Conservation (phyloP, 2,888 invertebrate genomes). For the Tetramorium bicarinatum region DNA sequence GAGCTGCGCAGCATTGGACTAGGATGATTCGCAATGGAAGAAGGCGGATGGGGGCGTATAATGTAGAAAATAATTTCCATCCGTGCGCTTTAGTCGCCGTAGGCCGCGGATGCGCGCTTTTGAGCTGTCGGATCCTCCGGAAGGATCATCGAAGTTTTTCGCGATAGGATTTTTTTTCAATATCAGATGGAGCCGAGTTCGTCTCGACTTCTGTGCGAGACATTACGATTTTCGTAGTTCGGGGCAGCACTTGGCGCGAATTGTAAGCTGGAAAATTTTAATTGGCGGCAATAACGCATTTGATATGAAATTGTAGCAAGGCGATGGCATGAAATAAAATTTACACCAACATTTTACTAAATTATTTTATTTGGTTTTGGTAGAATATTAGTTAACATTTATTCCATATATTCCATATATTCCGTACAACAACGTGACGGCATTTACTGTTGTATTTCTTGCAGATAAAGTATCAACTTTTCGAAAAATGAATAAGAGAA, state of each 20-base stretch:
- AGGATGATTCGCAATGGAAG: conserved; percentile 41
- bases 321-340: conserved; percentile 15
- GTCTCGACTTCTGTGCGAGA: background rate
- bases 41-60: conserved; percentile 26
- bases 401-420: too few species aligned
- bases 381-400: conserved; percentile 27
- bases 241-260: conserved; percentile 20
- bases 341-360: conserved; percentile 6
- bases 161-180: conserved; percentile 26
- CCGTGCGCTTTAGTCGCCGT: conserved; percentile 31
- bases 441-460: conserved; percentile 4
- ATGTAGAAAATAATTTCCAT: conserved; percentile 55
- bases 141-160: background rate
- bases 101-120: conserved; percentile 12
- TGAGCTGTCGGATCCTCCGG: background rate
- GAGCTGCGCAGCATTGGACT: conserved; percentile 51
- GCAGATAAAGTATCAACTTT: conserved; percentile 9
- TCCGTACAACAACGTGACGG: background rate
- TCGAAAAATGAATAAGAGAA: conserved; percentile 28
- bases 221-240: conserved; percentile 12
- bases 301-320: conserved; percentile 25
- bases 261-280: conserved; percentile 44
- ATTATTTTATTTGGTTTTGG: conserved; percentile 12
- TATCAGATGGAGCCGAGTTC: conserved; percentile 8
- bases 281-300: conserved; percentile 41